These are phyloP conservation scores for Bubo scandiacus DNA, from an alignment of 2,113 vertebrate species.

Conservation along the genomic window DNA sequence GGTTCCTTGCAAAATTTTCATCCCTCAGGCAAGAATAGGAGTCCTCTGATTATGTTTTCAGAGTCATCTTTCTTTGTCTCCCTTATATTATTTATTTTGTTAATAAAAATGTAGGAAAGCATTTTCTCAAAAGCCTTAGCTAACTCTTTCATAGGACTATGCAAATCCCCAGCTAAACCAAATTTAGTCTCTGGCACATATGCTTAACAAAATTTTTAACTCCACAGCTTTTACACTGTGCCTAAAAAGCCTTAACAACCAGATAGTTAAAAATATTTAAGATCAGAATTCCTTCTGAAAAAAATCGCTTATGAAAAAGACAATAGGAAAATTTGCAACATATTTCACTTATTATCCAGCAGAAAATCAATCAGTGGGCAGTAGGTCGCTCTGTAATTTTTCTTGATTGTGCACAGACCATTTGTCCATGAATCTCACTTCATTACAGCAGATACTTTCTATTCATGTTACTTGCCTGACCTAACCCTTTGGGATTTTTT, in stretches of 20 bases:
- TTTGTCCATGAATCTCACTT: neutral
- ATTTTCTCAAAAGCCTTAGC: neutral
- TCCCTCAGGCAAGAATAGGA: neutral
- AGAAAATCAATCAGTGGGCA: neutral
- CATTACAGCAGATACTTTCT: neutral
- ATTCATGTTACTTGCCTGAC: neutral
- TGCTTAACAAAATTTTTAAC: neutral
- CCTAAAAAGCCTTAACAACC: neutral
- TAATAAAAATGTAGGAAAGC: neutral
- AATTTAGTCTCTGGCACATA: neutral
- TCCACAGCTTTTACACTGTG: neutral
- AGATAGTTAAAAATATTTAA: neutral
- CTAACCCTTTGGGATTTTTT: accelerated
- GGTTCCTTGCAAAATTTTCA: neutral
- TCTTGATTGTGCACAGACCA: neutral
- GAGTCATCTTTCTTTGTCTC: neutral
- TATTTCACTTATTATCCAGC: neutral
- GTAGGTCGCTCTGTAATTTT: neutral
- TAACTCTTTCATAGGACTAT: neutral
- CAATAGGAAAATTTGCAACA: neutral
- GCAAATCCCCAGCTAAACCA: neutral
- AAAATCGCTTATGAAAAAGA: neutral
- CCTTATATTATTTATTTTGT: neutral
- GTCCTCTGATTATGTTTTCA: neutral
- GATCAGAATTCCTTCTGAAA: neutral